Evolutionary conservation across 2,113 vertebrate genomes (phyloP).

Genomic region (Odontophorus gujanensis): DNA sequence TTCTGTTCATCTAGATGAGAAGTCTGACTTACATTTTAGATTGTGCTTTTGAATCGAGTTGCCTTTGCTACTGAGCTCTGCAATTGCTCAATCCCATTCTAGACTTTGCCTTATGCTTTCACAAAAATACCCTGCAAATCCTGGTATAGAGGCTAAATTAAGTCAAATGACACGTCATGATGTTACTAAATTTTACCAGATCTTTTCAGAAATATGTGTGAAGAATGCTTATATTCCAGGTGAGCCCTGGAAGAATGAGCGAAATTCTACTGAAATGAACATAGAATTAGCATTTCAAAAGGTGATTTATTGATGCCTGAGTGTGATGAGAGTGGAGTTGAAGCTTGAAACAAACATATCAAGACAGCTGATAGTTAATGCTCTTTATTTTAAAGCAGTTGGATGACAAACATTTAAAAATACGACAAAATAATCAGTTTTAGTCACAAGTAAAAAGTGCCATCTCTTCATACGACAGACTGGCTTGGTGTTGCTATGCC

Average conservation of each 20-base stretch:
- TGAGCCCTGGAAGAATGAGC: background rate
- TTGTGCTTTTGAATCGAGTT: background rate
- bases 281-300: background rate
- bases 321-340: background rate
- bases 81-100: background rate
- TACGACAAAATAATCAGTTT: conserved; percentile 39
- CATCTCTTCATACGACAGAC: conserved; percentile 82
- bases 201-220: background rate
- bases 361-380: conserved; percentile 26
- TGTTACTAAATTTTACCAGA: background rate
- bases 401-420: conserved; percentile 14
- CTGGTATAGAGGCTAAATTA: background rate
- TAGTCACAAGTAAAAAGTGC: background rate
- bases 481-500: conserved; percentile 83
- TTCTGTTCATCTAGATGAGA: rapidly evolving
- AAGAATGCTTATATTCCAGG: background rate
- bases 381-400: conserved; percentile 56
- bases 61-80: background rate
- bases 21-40: background rate
- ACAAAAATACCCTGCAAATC: background rate
- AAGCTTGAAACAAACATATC: background rate
- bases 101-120: background rate
- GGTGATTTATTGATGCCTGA: background rate
- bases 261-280: background rate
- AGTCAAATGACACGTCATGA: background rate